Percentiles rank a stretch among this genome's conserved stretches.
phyloP scores from a whole-genome alignment of 2,113 vertebrate species.

The Sitta europaea region DNA sequence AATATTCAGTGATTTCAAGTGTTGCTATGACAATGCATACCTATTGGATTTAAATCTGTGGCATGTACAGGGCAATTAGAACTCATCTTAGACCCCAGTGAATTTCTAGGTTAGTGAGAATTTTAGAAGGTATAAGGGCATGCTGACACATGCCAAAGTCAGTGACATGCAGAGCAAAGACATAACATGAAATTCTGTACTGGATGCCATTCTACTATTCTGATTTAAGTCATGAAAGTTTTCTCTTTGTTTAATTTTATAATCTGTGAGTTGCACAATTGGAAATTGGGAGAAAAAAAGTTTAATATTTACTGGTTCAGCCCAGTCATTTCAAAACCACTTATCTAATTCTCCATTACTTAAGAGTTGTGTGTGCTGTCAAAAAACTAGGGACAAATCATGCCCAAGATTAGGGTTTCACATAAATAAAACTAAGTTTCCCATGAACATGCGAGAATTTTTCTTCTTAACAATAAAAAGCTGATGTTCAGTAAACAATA shows the following conservation, averaged over 20 bases:
- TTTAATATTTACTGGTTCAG: background rate
- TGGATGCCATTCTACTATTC: background rate
- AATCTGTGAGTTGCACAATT: background rate
- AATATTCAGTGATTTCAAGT: background rate
- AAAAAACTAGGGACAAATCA: background rate
- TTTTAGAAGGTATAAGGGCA: background rate
- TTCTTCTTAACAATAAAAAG: background rate
- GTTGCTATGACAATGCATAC: background rate
- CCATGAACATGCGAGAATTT: background rate
- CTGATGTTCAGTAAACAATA: background rate
- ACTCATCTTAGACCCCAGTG: background rate
- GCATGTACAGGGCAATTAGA: background rate
- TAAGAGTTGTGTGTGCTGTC: rapidly evolving
- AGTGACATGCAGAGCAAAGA: background rate
- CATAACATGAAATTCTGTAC: background rate
- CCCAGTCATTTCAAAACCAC: background rate
- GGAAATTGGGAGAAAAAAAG: background rate
- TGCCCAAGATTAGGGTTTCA: background rate
- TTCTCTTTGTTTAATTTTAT: background rate
- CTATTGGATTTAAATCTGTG: background rate
- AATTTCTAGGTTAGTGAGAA: constrained; percentile 13
- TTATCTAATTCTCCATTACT: background rate
- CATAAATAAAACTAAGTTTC: background rate
- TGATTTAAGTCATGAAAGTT: background rate
- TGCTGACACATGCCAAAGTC: background rate